phyloP scores from a whole-genome alignment of 2,113 vertebrate species.

The Oreochromis tanganicae region DNA sequence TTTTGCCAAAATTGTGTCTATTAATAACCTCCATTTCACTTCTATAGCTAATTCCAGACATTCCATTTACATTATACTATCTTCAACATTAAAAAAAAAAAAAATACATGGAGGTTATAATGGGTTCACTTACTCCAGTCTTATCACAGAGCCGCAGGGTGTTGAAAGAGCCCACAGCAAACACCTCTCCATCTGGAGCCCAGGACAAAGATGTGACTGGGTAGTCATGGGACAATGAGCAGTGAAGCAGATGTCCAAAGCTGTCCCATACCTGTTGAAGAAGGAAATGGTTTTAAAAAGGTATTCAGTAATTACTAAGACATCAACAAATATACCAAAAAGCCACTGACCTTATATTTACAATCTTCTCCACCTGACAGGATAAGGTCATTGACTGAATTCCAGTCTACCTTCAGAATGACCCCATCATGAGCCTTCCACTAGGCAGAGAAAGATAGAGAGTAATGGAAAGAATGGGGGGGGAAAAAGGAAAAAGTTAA shows the following conservation, averaged over 20 bases:
- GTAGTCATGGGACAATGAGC: slow-evolving; percentile 82
- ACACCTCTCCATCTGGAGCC: slow-evolving; percentile 90
- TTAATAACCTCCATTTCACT: background rate
- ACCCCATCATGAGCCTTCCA: slow-evolving; percentile 97
- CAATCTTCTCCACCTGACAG: slow-evolving; percentile 96
- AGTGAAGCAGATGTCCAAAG: slow-evolving; percentile 82
- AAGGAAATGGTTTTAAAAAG: background rate
- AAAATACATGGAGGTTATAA: background rate
- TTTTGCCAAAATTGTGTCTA: background rate
- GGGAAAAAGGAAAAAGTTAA: fast-evolving
- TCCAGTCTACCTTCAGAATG: slow-evolving; percentile 95
- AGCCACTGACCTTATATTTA: slow-evolving; percentile 86
- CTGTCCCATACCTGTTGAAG: slow-evolving; percentile 90
- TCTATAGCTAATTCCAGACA: background rate
- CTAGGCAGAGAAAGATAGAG: slow-evolving; percentile 61
- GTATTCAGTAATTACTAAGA: background rate
- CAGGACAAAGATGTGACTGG: slow-evolving; percentile 90
- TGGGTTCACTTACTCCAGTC: slow-evolving; percentile 83
- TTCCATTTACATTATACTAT: background rate
- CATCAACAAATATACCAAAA: background rate
- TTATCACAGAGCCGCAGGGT: slow-evolving; percentile 92
- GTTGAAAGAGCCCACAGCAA: slow-evolving; percentile 94
- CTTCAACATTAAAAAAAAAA: background rate
- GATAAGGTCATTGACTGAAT: slow-evolving; percentile 90
- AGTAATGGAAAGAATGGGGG: background rate